Base-by-base conservation (phyloP, 2,113 vertebrate species). In the Nyctereutes procyonoides region DNA sequence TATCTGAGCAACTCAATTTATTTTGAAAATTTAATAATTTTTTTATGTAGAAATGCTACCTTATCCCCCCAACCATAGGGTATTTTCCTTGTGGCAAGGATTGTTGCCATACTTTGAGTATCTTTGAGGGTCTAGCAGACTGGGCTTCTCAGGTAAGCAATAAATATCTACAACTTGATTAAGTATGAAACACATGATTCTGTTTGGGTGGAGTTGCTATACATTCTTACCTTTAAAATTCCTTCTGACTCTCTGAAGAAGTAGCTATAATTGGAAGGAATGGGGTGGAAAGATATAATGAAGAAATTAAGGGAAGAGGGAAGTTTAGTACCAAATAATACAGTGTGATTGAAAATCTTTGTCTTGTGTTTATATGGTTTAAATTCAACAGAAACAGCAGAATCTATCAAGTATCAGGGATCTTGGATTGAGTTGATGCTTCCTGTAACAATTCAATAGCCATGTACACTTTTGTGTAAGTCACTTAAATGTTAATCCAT, bases 361-460 rank as follows among this genome's bases (percentile, higher is more conserved):
- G 0, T 58, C 17, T 83, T 35, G 3, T 14, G 1, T 90, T 8
- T 79, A 8, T 12, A 5, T n/a, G 20, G 8, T 77, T 96, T 67
- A 76, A 48, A 30, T 86, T 88, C n/a, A 77, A 24, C 55, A 95
- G 63, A 93, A 58, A 73, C 22, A 73, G 14, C 16, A 67, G 77
- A 76, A 82, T 22, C 48, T 62, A 51, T 84, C 51, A 51, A 28
- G 35, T 3, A 13, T 84, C 26, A 55, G 32, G 13, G 17, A 4
- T 13, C 20, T 67, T 86, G 14, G 15, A 53, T 15, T 82, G 71
- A 74, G 28, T 67, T 32, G 35, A 5, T 48, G 71, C 6, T 69
- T 97, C 56, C 65, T 86, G 30, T 86, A 80, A 82, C 30, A 94
- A 88, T 79, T 84, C n/a, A 38, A 90, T 51, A 53, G 76, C 26